A percentile compares a stretch with the other conserved stretches of the same genome.
Evolutionary conservation across 2,113 vertebrate genomes (phyloP).

Genomic region (Coptodon rendalli): DNA sequence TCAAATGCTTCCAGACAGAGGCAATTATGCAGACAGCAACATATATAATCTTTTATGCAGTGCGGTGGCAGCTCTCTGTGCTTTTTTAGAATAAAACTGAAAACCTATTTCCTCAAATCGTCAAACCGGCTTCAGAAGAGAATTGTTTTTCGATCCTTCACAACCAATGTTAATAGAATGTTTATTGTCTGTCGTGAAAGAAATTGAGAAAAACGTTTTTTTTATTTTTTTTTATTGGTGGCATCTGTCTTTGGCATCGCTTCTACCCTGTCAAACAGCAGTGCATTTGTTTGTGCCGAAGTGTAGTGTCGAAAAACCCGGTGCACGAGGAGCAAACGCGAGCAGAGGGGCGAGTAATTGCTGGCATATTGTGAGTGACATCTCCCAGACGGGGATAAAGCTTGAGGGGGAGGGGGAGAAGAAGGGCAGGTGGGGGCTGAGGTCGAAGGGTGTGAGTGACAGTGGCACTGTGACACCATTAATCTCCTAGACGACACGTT

Average conservation of each 20-base stretch:
- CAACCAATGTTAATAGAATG: slow-evolving; percentile 29
- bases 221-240: neutral
- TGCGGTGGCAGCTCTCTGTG: neutral
- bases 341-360: slow-evolving; percentile 41
- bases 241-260: neutral
- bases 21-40: neutral
- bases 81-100: neutral
- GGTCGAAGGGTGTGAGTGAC: slow-evolving; percentile 19
- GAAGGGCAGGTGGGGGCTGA: neutral
- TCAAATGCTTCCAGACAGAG: neutral
- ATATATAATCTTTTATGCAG: neutral
- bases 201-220: neutral
- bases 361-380: slow-evolving; percentile 41
- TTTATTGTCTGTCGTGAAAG: neutral
- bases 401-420: neutral
- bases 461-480: slow-evolving; percentile 22
- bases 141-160: neutral
- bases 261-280: neutral
- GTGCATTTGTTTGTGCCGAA: neutral
- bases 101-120: neutral
- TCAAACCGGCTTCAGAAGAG: neutral
- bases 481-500: slow-evolving; percentile 23
- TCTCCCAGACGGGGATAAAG: slow-evolving; percentile 7
- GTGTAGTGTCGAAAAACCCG: neutral
- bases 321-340: neutral